Evolutionary conservation across 2,797 vertebrate species (phyloP).

Genomic region (Lagodon rhomboides): DNA sequence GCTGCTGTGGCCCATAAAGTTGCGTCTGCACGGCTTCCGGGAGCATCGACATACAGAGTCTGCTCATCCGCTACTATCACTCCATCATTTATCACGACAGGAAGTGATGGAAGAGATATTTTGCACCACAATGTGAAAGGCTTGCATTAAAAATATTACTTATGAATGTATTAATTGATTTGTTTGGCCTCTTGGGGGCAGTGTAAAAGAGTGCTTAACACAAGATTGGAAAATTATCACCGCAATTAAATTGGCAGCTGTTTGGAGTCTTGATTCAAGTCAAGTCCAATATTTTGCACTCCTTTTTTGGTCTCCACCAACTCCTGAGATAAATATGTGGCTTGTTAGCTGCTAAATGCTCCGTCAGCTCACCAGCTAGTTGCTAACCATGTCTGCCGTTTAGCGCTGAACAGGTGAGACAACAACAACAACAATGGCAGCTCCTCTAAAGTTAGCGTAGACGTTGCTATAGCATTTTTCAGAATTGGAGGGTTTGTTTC

Average conservation of each 20-base stretch:
- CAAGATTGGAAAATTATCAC: neutral
- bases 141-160: no score
- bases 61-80: neutral
- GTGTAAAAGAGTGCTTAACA: neutral
- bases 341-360: neutral
- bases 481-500: no score
- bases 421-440: no score
- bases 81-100: neutral
- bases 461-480: no score
- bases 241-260: no score
- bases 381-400: neutral
- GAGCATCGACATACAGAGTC: neutral
- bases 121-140: no score
- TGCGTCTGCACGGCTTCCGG: constrained; percentile 22
- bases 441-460: no score
- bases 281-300: no score
- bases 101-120: neutral
- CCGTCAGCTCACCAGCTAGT: neutral
- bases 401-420: neutral
- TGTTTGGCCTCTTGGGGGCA: neutral
- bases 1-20: constrained; percentile 15
- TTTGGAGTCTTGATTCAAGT: no score
- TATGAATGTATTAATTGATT: neutral
- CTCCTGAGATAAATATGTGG: no score
- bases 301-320: no score